Evolutionary conservation across 2,888 invertebrate genomes (phyloP), one percentile per base, ranked within the genome.

Genomic region (Hemaris fuciformis): DNA sequence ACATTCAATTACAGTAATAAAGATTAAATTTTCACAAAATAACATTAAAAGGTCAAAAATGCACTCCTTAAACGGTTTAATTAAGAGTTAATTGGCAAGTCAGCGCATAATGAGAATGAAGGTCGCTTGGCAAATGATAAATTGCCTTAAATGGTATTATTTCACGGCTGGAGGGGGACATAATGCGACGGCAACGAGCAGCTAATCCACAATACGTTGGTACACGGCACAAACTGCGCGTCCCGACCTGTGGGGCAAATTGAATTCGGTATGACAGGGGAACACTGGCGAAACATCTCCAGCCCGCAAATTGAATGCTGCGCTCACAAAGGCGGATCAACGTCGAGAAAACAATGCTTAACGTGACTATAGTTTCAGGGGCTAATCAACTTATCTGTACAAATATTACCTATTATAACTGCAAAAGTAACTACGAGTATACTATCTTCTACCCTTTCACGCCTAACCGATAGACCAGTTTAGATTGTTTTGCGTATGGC

Each of bases 121-220:
- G 48, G 48, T 48, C 48, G 48, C 15, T n/a, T 18, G 48, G 25
- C 8, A 48, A 48, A 48, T 48, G 48, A 48, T 48, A 48, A 48
- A 48, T 48, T 48, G 15, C 27, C 25, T 48, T 48, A 48, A 48
- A 48, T 48, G 48, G 48, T 43, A 43, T 48, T 48, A 48, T 48
- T 48, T 27, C 27, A 48, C 48, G 27, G 48, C 48, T 15, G 7
- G 13, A 10, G 15, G 48, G 25, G 25, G 25, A 43, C 48, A 48
- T 48, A 48, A 27, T 48, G 48, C 48, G 42, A 48, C 48, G 48
- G 48, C 23, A 27, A 27, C 48, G 48, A 15, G 27, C 27, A 15
- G 27, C n/a, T 48, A 48, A 48, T 27, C 48, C 15, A 27, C 27
- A n/a, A 15, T 15, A 48, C 48, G 7, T 27, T 15, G 48, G 48